Base-by-base conservation (phyloP, 2,888 invertebrate species). In the Hemicrepidius hirtus region DNA sequence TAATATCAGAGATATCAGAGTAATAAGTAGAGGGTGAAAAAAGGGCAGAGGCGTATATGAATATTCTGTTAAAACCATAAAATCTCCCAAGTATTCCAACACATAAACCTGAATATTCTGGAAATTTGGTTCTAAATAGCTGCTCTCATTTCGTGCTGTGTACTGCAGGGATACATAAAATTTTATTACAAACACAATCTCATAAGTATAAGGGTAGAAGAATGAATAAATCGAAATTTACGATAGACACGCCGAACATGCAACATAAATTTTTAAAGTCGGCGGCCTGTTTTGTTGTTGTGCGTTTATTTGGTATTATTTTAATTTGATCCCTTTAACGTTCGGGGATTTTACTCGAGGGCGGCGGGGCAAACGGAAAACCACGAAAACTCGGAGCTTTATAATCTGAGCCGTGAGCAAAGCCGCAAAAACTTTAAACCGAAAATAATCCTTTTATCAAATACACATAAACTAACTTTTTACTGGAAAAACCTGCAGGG, bases 91-190 rank as follows among this genome's bases (percentile, higher is more conserved):
- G 59, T 50, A 59, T 60, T 60, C 60, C 46, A 32, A 32, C 46
- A 68, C 68, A 71, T 71, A 71, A 71, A 71, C 24, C 66, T 53
- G 66, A 71, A 71, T 66, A 71, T 66, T 71, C 65, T 59, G 44
- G 66, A 66, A 71, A 71, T 71, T 71, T 71, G 65, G 50, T 71
- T 65, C 71, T 66, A 71, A 71, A 71, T 66, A 66, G 66, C 49
- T 41, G 28, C 40, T 66, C 66, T 71, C 64, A 65, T 71, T 71
- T 71, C 40, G 64, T 57, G 60, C 59, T 60, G 37, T 71, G 50
- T 66, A 66, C 71, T 50, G 44, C 37, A 21, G 60, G 71, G 53
- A 66, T 66, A 60, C 66, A 71, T 71, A 71, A 71, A 71, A 71
- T 71, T 71, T 71, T 71, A 71, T 66, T 66, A 71, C 32, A 50